Conservation (phyloP, 2,888 invertebrate species). For the Habrosyne pyritoides region DNA sequence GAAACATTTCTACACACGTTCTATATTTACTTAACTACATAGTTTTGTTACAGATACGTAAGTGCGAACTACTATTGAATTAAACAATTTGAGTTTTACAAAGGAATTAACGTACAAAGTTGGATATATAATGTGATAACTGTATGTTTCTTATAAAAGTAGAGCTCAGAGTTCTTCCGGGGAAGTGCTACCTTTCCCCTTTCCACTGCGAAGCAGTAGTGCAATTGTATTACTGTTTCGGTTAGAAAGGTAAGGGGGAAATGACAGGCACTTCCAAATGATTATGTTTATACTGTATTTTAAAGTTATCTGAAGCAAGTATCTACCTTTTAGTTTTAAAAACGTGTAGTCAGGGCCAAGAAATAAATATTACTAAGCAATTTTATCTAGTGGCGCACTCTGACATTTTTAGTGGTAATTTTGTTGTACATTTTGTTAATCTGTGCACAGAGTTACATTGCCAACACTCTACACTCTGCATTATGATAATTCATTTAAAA, state of each 20-base stretch:
- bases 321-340: background rate
- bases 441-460: background rate
- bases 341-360: background rate
- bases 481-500: background rate
- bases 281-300: background rate
- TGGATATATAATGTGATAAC: no score
- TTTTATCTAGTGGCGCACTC: background rate
- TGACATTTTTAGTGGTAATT: background rate
- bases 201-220: no score
- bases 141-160: no score
- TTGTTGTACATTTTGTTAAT: background rate
- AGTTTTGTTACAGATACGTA: background rate
- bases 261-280: no score
- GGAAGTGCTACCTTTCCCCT: no score
- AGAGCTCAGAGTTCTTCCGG: no score
- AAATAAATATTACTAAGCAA: background rate
- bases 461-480: no score
- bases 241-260: no score
- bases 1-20: background rate
- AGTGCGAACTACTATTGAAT: background rate
- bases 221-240: no score
- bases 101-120: no score
- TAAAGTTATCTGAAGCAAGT: background rate
- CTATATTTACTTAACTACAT: background rate
- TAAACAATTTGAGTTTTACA: no score